Conservation (phyloP, 2,113 vertebrate species). For the Haplochromis burtoni region DNA sequence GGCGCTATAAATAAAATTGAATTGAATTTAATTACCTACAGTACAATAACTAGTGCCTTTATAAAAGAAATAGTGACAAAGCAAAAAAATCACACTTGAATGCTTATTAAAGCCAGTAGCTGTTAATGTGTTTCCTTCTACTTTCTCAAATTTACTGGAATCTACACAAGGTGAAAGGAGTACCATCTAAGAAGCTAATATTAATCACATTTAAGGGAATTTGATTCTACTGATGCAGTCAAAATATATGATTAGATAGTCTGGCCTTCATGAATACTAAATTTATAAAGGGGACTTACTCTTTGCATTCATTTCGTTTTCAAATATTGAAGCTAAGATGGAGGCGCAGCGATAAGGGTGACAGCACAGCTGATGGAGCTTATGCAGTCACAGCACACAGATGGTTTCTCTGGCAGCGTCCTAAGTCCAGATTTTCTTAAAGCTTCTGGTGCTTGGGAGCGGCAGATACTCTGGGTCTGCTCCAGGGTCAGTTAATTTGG, state of each 20-base stretch:
- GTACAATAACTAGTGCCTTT: not conserved
- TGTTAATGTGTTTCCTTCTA: not conserved
- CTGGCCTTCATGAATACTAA: not conserved
- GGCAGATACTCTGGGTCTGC: conserved; percentile 29
- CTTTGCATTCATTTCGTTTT: not conserved
- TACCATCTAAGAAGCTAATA: not conserved
- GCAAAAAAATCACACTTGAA: not conserved
- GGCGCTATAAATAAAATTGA: not conserved
- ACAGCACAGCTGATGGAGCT: conserved; percentile 46
- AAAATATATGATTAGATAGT: not conserved
- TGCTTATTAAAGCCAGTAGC: not conserved
- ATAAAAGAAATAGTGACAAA: not conserved
- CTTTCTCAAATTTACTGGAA: not conserved
- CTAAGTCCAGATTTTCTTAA: conserved; percentile 41
- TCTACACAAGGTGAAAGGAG: not conserved
- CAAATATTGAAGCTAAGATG: conserved; percentile 27
- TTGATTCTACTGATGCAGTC: not conserved
- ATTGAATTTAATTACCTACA: not conserved
- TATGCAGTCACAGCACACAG: conserved; percentile 45
- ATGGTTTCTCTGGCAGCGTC: conserved; percentile 55
- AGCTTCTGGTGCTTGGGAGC: conserved; percentile 36
- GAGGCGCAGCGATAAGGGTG: conserved; percentile 29
- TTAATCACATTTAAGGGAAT: not conserved
- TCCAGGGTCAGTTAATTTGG: conserved; percentile 53
- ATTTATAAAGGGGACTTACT: not conserved